A percentile compares a stretch with the other conserved stretches of the same genome.
Evolutionary conservation across 2,888 invertebrate species (phyloP).

Genomic region (Caradrina clavipalpis): DNA sequence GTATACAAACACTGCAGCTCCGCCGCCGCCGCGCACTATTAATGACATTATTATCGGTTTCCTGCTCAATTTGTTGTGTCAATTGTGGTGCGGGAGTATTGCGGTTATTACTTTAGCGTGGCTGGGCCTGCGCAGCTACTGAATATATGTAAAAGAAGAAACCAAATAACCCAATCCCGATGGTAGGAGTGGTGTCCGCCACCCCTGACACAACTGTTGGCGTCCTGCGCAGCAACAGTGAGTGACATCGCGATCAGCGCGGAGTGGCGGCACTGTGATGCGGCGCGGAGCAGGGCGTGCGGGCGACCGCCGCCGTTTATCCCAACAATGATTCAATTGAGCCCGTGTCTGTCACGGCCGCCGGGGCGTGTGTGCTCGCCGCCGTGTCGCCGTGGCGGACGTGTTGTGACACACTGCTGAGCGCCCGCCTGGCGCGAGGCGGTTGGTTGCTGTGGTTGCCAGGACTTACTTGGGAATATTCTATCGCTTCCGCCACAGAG

Average conservation of each 20-base stretch:
- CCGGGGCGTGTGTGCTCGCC: too few relatives aligned
- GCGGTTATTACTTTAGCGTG: background rate
- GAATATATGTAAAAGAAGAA: too few relatives aligned
- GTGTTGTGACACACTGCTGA: too few relatives aligned
- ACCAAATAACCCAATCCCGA: too few relatives aligned
- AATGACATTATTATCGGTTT: slow-evolving; percentile 13
- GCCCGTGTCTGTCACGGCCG: slow-evolving; percentile 10
- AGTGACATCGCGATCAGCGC: slow-evolving; percentile 27
- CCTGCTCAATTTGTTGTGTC: slow-evolving; percentile 8
- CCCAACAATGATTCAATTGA: slow-evolving; percentile 46
- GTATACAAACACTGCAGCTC: background rate
- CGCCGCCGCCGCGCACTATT: background rate
- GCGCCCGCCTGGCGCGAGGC: too few relatives aligned
- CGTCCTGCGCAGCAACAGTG: background rate
- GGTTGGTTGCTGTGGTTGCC: too few relatives aligned
- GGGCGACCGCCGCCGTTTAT: slow-evolving; percentile 1
- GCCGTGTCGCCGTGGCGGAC: too few relatives aligned
- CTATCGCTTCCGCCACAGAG: too few relatives aligned
- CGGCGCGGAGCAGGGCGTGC: background rate
- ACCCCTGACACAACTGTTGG: background rate
- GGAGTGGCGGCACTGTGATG: slow-evolving; percentile 20
- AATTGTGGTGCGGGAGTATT: background rate
- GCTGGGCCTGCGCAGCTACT: too few relatives aligned
- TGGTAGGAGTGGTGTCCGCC: too few relatives aligned
- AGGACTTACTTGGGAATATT: too few relatives aligned